These are phyloP conservation scores for Lepeophtheirus nordmannii DNA, from an alignment of 2,888 invertebrate species.

Conservation along the genomic window DNA sequence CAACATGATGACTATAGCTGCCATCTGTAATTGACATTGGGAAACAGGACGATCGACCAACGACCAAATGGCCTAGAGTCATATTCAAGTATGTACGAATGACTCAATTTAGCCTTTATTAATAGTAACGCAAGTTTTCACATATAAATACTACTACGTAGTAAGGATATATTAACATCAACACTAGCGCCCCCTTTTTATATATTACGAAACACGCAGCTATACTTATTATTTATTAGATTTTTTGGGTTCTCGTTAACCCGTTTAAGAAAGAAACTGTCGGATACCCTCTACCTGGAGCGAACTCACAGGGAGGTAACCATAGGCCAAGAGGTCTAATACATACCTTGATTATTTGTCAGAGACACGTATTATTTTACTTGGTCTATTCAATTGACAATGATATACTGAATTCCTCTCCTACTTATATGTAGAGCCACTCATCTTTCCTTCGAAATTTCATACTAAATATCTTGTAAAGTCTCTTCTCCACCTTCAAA, in stretches of 20 bases:
- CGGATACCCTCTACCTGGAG: neutral
- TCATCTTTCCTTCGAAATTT: neutral
- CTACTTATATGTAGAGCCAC: neutral
- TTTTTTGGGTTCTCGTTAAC: neutral
- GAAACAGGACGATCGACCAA: no score
- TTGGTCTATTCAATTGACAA: constrained; percentile 8
- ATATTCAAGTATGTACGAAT: no score
- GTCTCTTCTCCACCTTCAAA: neutral
- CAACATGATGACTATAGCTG: no score
- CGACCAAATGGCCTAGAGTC: no score
- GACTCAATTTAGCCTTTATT: no score
- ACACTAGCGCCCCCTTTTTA: no score
- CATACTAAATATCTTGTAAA: neutral
- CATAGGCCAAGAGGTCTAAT: neutral
- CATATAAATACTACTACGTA: no score
- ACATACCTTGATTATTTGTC: constrained; percentile 2
- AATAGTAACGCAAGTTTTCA: no score
- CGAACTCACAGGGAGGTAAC: neutral
- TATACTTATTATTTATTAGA: neutral
- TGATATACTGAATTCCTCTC: neutral
- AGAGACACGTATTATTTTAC: constrained; percentile 1
- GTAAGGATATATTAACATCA: no score
- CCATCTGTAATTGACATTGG: no score
- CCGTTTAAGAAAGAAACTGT: neutral
- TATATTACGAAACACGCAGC: no score